Conservation (phyloP, 1,140 invertebrate species). For the Hetaerina americana region DNA sequence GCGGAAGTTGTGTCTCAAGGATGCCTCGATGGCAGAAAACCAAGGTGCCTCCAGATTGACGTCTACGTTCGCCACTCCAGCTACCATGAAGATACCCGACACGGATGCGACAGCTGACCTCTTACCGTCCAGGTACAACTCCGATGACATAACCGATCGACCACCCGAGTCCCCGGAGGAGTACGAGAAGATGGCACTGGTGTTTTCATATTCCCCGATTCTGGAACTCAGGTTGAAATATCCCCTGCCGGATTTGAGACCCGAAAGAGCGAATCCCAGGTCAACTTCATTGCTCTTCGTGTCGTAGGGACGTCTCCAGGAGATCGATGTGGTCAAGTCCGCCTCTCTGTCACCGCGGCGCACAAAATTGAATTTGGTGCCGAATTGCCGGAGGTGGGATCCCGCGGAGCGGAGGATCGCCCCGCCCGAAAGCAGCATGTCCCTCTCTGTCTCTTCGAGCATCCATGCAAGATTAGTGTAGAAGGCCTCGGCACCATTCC, state of each 20-base stretch:
- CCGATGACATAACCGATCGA: background rate
- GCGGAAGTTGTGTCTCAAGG: background rate
- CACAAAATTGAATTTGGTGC: background rate
- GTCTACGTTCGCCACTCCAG: background rate
- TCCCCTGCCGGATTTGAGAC: background rate
- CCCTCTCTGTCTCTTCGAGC: background rate
- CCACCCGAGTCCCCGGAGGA: background rate
- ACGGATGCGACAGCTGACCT: background rate
- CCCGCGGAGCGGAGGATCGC: background rate
- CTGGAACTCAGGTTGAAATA: background rate
- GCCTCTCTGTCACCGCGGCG: background rate
- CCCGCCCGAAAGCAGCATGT: background rate
- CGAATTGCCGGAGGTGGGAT: background rate
- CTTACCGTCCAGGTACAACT: background rate
- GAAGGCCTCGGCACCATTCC: background rate
- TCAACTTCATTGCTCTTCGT: background rate
- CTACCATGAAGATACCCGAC: background rate
- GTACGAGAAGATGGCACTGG: background rate
- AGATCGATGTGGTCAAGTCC: background rate
- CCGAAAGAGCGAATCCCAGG: background rate
- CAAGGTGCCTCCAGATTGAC: background rate
- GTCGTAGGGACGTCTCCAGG: background rate
- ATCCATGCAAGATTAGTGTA: background rate
- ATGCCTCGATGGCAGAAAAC: background rate
- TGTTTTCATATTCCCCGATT: background rate